Evolutionary conservation across 2,113 vertebrate species (phyloP), one percentile per base, ranked within the genome.

Genomic region (Misgurnus anguillicaudatus): DNA sequence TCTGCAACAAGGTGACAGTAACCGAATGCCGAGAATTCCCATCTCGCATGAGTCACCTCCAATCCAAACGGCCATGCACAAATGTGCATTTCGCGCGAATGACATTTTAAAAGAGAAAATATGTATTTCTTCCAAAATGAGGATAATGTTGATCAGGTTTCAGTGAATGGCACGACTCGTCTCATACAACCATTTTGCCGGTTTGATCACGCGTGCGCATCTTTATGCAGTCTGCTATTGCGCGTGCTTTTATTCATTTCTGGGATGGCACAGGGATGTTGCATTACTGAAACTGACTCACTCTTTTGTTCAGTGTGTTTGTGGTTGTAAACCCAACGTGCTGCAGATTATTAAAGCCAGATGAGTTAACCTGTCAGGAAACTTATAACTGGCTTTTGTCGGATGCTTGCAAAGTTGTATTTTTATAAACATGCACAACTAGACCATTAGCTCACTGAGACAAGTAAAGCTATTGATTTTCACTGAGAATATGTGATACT

Each of bases 1-100:
- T 53, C 16, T 75, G 47, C 58, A 58, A 63, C 60, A 81, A 81
- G 73, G 80, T 72, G 66, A 77, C 19, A 42, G 57, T 39, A 58
- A 11, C 41, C 9, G n/a, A 45, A 31, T 16, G 61, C 45, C 47
- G 13, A 10, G 57, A 47, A 24, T 36, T 41, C 39, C 21, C 17
- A 42, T n/a, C n/a, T 55, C 7, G 53, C 72, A 66, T 17, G 75
- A 48, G 45, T 45, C 53, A 57, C 65, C 64, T 61, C 21, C 19
- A 67, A 16, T n/a, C 24, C 16, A 77, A 51, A 5, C 14, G n/a
- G 6, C 17, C 9, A 51, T 14, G 10, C 7, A 16, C 36, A 36
- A 16, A 69, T 51, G 24, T 69, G 16, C 47, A 9, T 17, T 31
- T 47, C 14, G 19, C 24, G 47, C 47, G 47, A 3, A 1, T 31